Evolutionary conservation across 2,888 invertebrate species (phyloP).

Genomic region (Eurytoma californica): DNA sequence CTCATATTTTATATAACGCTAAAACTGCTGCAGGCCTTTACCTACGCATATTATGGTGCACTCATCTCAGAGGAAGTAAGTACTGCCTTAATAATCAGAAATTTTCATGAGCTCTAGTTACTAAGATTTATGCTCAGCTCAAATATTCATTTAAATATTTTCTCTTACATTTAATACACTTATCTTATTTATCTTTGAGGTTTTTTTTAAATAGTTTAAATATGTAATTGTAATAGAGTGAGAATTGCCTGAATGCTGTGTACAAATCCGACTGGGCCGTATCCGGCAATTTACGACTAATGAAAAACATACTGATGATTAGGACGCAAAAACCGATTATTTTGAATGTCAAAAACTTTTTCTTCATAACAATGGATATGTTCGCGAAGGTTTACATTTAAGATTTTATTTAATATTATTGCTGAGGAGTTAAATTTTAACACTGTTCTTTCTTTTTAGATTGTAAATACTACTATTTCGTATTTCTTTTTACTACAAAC

Average conservation of each 20-base stretch:
- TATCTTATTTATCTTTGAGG: too few species aligned
- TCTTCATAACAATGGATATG: constrained; percentile 32
- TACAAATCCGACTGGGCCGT: constrained; percentile 61
- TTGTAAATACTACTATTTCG: constrained; percentile 46
- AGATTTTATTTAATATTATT: not conserved
- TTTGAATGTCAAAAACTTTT: constrained; percentile 55
- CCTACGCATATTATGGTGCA: constrained; percentile 59
- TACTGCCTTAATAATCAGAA: constrained; percentile 13
- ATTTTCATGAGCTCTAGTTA: constrained; percentile 2
- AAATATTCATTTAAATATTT: too few species aligned
- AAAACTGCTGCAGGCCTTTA: constrained; percentile 51
- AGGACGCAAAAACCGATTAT: constrained; percentile 60
- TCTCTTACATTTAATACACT: too few species aligned
- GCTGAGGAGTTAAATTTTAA: not conserved
- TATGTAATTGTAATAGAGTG: constrained; percentile 56
- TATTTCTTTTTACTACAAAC: constrained; percentile 49
- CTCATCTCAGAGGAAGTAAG: constrained; percentile 34
- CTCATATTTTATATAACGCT: constrained; percentile 10
- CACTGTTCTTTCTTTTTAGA: constrained; percentile 30
- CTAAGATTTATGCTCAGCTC: not conserved
- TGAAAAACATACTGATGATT: constrained; percentile 57
- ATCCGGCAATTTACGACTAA: constrained; percentile 52
- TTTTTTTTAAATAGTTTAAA: too few species aligned
- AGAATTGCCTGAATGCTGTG: constrained; percentile 58
- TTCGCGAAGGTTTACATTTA: constrained; percentile 30